Evolutionary conservation across 2,113 vertebrate genomes (phyloP).

Genomic region (Myotis davidii): DNA sequence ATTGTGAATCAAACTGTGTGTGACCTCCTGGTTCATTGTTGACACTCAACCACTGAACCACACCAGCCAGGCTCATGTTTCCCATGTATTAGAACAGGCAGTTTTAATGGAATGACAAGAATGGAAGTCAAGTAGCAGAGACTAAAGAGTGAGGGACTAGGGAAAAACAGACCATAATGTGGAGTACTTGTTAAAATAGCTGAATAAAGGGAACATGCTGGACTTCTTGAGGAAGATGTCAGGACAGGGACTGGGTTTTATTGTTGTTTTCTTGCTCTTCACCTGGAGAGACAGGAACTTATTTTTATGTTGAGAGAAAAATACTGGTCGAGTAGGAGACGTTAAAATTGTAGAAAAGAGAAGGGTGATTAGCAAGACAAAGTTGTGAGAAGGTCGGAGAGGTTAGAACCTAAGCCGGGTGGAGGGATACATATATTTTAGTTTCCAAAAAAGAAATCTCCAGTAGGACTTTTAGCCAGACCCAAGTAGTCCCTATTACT

Average conservation of each 20-base stretch:
- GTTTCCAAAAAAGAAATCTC: not conserved
- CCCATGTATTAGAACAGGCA: not conserved
- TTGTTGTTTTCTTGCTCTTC: not conserved
- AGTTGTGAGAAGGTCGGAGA: not conserved
- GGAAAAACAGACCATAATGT: not conserved
- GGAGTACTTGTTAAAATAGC: not conserved
- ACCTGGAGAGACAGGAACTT: not conserved
- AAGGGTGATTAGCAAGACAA: not conserved
- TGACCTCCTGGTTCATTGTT: too few relatives aligned
- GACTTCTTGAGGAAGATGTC: too few relatives aligned
- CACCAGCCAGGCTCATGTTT: too few relatives aligned
- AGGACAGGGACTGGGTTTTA: not conserved
- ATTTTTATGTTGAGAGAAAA: not conserved
- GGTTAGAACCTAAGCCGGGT: not conserved
- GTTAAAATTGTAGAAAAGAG: not conserved
- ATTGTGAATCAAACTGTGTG: too few relatives aligned
- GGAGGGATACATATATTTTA: not conserved
- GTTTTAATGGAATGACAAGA: not conserved
- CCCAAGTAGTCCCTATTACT: not conserved
- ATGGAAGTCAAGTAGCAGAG: not conserved
- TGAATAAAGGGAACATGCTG: not conserved
- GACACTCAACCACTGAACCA: too few relatives aligned
- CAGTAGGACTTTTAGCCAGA: not conserved
- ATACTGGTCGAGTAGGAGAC: not conserved
- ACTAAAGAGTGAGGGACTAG: not conserved